phyloP scores from a whole-genome alignment of 2,888 invertebrate species.

The Eristalis tenax region DNA sequence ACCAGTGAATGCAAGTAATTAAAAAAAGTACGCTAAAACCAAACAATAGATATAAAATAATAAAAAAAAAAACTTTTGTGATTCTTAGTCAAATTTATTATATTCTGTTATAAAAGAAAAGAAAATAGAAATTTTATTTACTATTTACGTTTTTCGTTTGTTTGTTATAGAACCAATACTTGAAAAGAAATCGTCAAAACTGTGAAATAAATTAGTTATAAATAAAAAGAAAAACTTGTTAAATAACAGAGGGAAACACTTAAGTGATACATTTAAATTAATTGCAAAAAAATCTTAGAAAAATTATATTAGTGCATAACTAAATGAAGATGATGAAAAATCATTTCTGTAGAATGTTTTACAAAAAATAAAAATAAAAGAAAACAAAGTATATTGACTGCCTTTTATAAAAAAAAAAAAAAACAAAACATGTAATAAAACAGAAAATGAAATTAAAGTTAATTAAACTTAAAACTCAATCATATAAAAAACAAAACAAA shows the following conservation, averaged over 20 bases:
- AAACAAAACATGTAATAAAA: neutral
- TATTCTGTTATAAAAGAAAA: constrained; percentile 19
- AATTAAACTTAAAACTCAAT: constrained; percentile 60
- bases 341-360: constrained; percentile 66
- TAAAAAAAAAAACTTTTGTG: constrained; percentile 54
- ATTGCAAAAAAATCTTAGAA: constrained; percentile 50
- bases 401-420: constrained; percentile 60
- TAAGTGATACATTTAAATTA: constrained; percentile 69
- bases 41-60: constrained; percentile 49
- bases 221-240: constrained; percentile 37
- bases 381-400: constrained; percentile 70
- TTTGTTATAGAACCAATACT: constrained; percentile 70
- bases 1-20: constrained; percentile 49
- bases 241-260: constrained; percentile 68
- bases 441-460: constrained; percentile 3
- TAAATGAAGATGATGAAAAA: constrained; percentile 27
- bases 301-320: constrained; percentile 54
- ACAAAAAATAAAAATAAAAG: constrained; percentile 38
- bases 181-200: constrained; percentile 73
- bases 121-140: constrained; percentile 32
- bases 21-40: constrained; percentile 45
- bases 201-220: constrained; percentile 71
- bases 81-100: constrained; percentile 61
- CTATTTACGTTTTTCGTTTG: constrained; percentile 45
- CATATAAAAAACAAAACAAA: constrained; percentile 40